These are phyloP conservation scores for Hypomecis atomaria DNA, from an alignment of 2,888 invertebrate species.

Conservation along the genomic window DNA sequence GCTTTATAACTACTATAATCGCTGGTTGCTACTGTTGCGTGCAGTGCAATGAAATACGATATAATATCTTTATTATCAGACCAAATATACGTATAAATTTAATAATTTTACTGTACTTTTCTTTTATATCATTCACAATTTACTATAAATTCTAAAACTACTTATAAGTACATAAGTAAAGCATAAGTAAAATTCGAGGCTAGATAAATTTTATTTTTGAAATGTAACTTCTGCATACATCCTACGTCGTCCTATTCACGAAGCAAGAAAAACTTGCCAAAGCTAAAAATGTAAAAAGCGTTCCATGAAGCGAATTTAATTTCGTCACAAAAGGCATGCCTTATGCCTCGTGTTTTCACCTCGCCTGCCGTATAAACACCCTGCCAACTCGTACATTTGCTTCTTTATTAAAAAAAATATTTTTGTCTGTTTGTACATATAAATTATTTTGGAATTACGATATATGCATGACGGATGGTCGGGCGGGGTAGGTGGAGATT, in stretches of 20 bases:
- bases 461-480: no score
- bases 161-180: not conserved
- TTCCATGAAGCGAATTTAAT: slow-evolving; percentile 46
- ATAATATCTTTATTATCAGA: no score
- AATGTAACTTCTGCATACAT: not conserved
- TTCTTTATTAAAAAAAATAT: slow-evolving; percentile 32
- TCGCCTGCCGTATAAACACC: slow-evolving; percentile 33
- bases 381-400: slow-evolving; percentile 44
- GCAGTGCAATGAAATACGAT: no score
- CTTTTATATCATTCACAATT: no score
- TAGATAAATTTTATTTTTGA: no score
- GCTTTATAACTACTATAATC: no score
- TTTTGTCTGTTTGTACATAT: not conserved
- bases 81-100: no score
- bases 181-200: not conserved
- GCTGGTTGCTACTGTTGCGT: no score
- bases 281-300: slow-evolving; percentile 41
- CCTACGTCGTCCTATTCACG: slow-evolving; percentile 15
- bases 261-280: slow-evolving; percentile 13
- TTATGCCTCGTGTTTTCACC: slow-evolving; percentile 51
- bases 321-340: slow-evolving; percentile 53
- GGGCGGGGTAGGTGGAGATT: no score
- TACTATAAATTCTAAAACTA: no score
- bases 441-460: not conserved
- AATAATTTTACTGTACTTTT: no score